Percentiles rank a stretch among this genome's conserved stretches.
These are phyloP conservation scores for Fregata magnificens DNA, from an alignment of 2,113 vertebrate species.

Conservation along the genomic window DNA sequence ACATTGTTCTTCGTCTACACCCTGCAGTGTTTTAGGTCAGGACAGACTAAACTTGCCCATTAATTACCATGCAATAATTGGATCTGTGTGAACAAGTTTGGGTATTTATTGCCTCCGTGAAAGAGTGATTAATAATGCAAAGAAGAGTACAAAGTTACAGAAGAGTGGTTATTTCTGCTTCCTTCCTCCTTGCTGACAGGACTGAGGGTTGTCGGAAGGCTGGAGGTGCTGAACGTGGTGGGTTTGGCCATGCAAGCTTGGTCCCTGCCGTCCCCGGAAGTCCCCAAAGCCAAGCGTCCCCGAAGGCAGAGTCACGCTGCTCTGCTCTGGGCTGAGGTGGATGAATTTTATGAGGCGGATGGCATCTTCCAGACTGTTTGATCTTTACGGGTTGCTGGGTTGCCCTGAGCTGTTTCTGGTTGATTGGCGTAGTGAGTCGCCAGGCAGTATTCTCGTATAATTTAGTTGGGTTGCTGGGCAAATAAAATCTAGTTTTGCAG, in stretches of 20 bases:
- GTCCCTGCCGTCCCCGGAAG: neutral
- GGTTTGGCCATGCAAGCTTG: neutral
- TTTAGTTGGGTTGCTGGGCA: neutral
- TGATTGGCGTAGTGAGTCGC: neutral
- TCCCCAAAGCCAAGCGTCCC: neutral
- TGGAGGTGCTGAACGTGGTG: neutral
- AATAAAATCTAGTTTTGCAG: neutral
- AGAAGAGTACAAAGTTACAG: neutral
- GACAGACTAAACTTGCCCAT: neutral
- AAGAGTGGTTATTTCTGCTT: neutral
- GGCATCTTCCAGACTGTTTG: neutral
- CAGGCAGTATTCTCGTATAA: neutral
- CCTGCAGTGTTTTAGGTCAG: neutral
- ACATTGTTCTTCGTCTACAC: neutral
- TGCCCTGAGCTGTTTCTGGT: neutral
- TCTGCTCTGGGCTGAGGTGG: neutral
- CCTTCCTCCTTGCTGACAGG: neutral
- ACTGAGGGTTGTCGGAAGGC: neutral
- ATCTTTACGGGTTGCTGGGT: neutral
- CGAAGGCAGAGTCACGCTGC: rapidly evolving
- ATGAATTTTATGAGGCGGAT: neutral
- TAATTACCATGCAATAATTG: neutral
- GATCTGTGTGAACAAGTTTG: neutral
- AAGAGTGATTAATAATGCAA: neutral
- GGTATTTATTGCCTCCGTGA: neutral